These are phyloP conservation scores for Catharus bicknelli DNA, from an alignment of 2,113 vertebrate species.

Conservation along the genomic window DNA sequence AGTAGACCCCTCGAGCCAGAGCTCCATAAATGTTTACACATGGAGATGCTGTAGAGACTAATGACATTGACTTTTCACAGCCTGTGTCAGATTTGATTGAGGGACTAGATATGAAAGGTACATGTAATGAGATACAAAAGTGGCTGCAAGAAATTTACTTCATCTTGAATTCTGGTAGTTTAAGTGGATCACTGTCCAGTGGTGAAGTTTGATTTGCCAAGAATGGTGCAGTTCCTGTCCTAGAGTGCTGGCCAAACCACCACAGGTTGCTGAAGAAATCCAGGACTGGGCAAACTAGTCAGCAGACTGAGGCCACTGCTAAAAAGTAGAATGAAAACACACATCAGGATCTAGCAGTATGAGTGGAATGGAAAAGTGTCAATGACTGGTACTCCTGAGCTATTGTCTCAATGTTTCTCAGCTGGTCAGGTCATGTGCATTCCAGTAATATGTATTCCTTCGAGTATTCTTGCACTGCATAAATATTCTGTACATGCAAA, in stretches of 20 bases:
- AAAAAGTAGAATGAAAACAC: not conserved
- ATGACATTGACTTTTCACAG: not conserved
- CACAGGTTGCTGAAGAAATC: not conserved
- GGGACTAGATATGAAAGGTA: not conserved
- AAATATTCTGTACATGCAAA: constrained; percentile 32
- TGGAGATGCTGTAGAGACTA: not conserved
- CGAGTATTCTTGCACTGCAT: not conserved
- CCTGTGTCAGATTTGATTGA: not conserved
- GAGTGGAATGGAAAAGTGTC: not conserved
- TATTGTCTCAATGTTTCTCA: not conserved
- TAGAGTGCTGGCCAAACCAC: not conserved
- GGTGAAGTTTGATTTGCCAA: not conserved
- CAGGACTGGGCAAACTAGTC: not conserved
- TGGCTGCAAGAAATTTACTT: not conserved
- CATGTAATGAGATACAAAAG: not conserved
- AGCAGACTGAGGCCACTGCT: not conserved
- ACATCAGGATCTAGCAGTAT: not conserved
- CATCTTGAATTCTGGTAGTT: not conserved
- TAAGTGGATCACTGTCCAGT: not conserved
- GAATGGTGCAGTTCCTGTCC: not conserved
- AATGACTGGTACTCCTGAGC: not conserved
- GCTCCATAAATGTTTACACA: not conserved
- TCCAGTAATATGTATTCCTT: not conserved
- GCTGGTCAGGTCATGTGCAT: not conserved
- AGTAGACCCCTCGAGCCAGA: not conserved